A percentile compares a stretch with the other conserved stretches of the same genome.
phyloP scores from a whole-genome alignment of 2,888 invertebrate genomes.

The Microctonus aethiopoides region DNA sequence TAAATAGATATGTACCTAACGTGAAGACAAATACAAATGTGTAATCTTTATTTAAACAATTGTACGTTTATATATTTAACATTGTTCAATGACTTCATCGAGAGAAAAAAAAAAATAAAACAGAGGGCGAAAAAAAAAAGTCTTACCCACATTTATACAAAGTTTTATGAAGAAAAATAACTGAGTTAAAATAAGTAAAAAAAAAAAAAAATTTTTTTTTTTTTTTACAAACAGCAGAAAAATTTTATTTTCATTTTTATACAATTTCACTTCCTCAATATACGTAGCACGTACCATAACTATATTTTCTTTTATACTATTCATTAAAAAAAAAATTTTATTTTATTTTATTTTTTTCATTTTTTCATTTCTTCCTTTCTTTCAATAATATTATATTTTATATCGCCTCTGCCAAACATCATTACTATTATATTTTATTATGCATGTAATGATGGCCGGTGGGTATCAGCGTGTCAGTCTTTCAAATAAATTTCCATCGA shows the following conservation, averaged over 20 bases:
- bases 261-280: too few species aligned
- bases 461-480: background rate
- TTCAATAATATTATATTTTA: background rate
- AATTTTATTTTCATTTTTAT: too few species aligned
- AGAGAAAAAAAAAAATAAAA: constrained; percentile 13
- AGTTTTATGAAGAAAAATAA: too few species aligned
- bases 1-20: too few species aligned
- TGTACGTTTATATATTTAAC: constrained; percentile 34
- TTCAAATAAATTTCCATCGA: constrained; percentile 27
- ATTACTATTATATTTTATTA: constrained; percentile 26
- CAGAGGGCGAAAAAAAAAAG: background rate
- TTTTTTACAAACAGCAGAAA: too few species aligned
- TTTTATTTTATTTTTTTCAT: background rate
- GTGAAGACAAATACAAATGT: background rate
- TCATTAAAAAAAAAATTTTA: background rate
- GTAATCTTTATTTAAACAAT: constrained; percentile 46
- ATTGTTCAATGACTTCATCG: constrained; percentile 44
- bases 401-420: constrained; percentile 5
- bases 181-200: too few species aligned
- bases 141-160: background rate
- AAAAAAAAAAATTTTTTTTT: too few species aligned
- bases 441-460: constrained; percentile 15
- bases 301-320: background rate
- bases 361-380: background rate
- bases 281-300: too few species aligned